Evolutionary conservation across 2,113 vertebrate species (phyloP).

Genomic region (Aphyosemion australe): DNA sequence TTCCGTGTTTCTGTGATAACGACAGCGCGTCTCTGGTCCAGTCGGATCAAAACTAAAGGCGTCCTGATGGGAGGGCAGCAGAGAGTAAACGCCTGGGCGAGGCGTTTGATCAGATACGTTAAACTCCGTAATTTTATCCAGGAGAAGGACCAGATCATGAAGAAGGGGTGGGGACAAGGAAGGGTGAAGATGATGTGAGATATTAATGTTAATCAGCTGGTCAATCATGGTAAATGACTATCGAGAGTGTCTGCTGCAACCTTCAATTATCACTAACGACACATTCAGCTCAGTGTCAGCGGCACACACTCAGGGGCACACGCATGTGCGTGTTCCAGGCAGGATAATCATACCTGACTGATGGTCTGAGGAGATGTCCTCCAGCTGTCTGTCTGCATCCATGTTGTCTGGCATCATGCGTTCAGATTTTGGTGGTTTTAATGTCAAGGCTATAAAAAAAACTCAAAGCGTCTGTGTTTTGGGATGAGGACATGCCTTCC

Average conservation of each 20-base stretch:
- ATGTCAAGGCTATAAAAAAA: constrained; percentile 34
- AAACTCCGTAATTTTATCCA: constrained; percentile 12
- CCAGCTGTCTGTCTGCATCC: constrained; percentile 22
- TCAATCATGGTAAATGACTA: constrained; percentile 56
- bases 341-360: constrained; percentile 57
- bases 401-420: constrained; percentile 11
- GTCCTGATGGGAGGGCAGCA: constrained; percentile 44
- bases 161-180: background rate
- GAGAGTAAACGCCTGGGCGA: constrained; percentile 39
- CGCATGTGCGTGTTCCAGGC: constrained; percentile 16
- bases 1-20: constrained; percentile 39
- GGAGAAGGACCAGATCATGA: constrained; percentile 5
- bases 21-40: constrained; percentile 38
- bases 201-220: constrained; percentile 57
- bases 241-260: constrained; percentile 51
- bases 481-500: background rate
- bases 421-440: constrained; percentile 1
- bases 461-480: constrained; percentile 9
- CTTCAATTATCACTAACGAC: constrained; percentile 66
- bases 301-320: constrained; percentile 14
- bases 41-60: constrained; percentile 26
- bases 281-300: constrained; percentile 52
- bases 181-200: constrained; percentile 15
- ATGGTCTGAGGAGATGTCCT: constrained; percentile 41
- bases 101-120: constrained; percentile 42